Base-by-base conservation (phyloP, 2,113 vertebrate species). In the Ammospiza nelsoni region DNA sequence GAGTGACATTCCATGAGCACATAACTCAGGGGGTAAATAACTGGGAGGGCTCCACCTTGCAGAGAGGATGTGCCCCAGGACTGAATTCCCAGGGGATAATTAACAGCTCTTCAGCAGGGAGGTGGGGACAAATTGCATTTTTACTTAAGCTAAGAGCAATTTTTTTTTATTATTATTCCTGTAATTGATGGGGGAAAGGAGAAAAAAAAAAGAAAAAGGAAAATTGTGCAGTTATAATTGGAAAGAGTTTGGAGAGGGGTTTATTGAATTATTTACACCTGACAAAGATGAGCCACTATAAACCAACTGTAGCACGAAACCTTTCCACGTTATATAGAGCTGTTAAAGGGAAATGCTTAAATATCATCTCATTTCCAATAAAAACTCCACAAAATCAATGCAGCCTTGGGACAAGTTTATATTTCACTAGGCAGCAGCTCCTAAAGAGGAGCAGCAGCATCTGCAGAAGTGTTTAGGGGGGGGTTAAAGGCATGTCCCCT, bases 311-410 rank as follows among this genome's bases (percentile, higher is more conserved):
- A 54, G 35, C 52, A 17, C 33, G 37, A 39, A 15, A 21, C 11
- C 52, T 61, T 43, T 25, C 52, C 11, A 0, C n/a, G 4, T 76
- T 85, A 72, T 35, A 69, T 39, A 74, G 74, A 91, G 62, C 77
- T 79, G 75, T 89, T 87, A 82, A 61, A 92, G 68, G 58, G 51
- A 90, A 94, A 73, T 65, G 58, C 63, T 90, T 82, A 88, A 93
- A 78, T 83, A 68, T 79, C 78, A 93, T 69, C 39, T n/a, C 22
- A 89, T 92, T 90, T 80, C 89, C 68, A 8, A 68, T 94, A 86
- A 87, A 89, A 87, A 19, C 2, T 0, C 3, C 65, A 23, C 63
- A 84, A 77, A 90, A 93, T 96, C 90, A 62, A 86, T 94, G 73
- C 65, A 74, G 48, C 39, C 76, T 88, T 0, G 0, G 76, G 61